Evolutionary conservation across 2,113 vertebrate genomes (phyloP).

Genomic region (Prolemur simus): DNA sequence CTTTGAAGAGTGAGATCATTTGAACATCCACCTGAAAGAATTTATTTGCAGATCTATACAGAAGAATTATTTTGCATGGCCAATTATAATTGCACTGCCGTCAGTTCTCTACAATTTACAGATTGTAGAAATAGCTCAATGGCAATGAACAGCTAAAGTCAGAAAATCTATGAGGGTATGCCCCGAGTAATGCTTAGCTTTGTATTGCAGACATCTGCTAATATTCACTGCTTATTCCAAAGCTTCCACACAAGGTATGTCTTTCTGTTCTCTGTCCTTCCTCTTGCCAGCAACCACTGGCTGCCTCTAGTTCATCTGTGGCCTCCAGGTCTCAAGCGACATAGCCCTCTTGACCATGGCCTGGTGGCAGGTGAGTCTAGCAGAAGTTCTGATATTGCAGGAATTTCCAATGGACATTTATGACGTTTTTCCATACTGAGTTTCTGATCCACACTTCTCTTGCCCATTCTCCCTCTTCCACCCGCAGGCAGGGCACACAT

Average conservation of each 20-base stretch:
- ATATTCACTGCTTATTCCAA: neutral
- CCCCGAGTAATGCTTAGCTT: neutral
- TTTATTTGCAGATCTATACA: neutral
- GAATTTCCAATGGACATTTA: rapidly evolving
- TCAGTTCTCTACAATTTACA: neutral
- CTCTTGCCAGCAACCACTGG: neutral
- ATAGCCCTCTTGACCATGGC: neutral
- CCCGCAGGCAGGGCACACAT: too few relatives aligned
- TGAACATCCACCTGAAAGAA: neutral
- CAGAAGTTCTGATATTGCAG: neutral
- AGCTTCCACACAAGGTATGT: neutral
- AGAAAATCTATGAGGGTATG: neutral
- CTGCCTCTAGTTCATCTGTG: neutral
- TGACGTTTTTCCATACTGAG: neutral
- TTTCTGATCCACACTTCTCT: neutral
- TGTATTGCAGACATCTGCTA: neutral
- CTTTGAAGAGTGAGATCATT: rapidly evolving
- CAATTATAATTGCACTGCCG: neutral
- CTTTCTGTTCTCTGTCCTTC: rapidly evolving
- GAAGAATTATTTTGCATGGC: neutral
- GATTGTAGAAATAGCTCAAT: neutral
- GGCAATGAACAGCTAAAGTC: neutral
- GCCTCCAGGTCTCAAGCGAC: neutral
- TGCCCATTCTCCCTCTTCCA: neutral
- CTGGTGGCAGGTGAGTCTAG: neutral